These are phyloP conservation scores for Spongilla lacustris DNA, from an alignment of 37 sponge, comb jelly and placozoan genomes.

Conservation along the genomic window DNA sequence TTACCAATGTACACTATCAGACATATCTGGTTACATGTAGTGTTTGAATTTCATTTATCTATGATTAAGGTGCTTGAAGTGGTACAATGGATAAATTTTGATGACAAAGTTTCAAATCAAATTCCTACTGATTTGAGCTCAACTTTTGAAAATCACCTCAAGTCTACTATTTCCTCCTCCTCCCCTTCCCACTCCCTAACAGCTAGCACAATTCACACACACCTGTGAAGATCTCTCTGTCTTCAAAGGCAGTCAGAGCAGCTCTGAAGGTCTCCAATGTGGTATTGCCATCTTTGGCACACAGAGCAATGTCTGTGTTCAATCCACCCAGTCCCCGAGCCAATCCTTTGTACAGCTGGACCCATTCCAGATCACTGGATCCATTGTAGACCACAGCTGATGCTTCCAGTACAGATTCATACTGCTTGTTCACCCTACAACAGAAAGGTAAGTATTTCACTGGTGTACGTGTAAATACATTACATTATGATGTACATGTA, in stretches of 20 bases:
- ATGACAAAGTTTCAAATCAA: too few relatives aligned
- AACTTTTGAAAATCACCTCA: too few relatives aligned
- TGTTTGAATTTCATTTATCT: too few relatives aligned
- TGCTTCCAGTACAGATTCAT: constrained; percentile 26
- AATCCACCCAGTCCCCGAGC: constrained; percentile 63
- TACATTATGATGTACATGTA: too few relatives aligned
- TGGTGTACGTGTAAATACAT: too few relatives aligned
- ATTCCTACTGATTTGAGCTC: too few relatives aligned
- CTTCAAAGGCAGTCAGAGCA: constrained; percentile 68
- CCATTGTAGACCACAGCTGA: constrained; percentile 11
- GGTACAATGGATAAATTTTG: too few relatives aligned
- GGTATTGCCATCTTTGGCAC: constrained; percentile 71
- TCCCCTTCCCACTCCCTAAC: constrained; percentile 11
- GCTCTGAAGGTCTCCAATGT: constrained; percentile 62
- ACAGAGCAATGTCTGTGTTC: constrained; percentile 45
- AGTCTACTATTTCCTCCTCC: not conserved
- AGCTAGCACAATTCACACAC: not conserved
- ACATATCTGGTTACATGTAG: too few relatives aligned
- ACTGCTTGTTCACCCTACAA: constrained; percentile 63
- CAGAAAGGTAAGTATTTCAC: not conserved
- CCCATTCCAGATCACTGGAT: constrained; percentile 53
- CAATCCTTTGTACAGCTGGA: constrained; percentile 62
- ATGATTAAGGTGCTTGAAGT: too few relatives aligned
- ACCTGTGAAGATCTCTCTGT: constrained; percentile 65
- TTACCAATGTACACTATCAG: too few relatives aligned